Evolutionary conservation across 1,140 invertebrate genomes (phyloP).

Genomic region (Bombyx mandarina): DNA sequence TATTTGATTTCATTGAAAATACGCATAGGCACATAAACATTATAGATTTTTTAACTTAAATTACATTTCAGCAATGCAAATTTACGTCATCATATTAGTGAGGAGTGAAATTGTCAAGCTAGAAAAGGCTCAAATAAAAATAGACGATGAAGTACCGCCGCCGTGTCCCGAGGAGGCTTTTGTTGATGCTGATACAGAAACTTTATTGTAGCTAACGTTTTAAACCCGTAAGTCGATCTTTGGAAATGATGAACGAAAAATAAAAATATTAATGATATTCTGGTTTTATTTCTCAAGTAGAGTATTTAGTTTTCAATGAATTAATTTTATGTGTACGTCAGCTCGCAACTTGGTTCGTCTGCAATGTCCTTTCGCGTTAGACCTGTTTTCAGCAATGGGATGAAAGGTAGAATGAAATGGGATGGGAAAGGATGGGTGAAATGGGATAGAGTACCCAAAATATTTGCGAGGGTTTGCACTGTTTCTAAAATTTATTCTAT

Average conservation of each 20-base stretch:
- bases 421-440: too few relatives aligned
- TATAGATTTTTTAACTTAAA: too few relatives aligned
- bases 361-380: too few relatives aligned
- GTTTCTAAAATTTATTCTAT: too few relatives aligned
- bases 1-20: too few relatives aligned
- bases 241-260: not conserved
- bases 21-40: too few relatives aligned
- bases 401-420: too few relatives aligned
- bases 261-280: not conserved
- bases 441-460: too few relatives aligned
- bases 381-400: too few relatives aligned
- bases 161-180: constrained; percentile 10
- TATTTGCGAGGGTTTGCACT: too few relatives aligned
- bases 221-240: too few relatives aligned
- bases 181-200: constrained; percentile 32
- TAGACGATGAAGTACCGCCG: constrained; percentile 7
- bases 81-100: constrained; percentile 50
- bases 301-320: not conserved
- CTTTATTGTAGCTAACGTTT: constrained; percentile 21
- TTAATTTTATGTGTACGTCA: not conserved
- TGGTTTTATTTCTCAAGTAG: not conserved
- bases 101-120: constrained; percentile 49
- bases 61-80: constrained; percentile 37
- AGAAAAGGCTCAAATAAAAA: constrained; percentile 22
- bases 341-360: too few relatives aligned